Evolutionary conservation across 1,140 invertebrate species (phyloP), one percentile per base, ranked within the genome.

Genomic region (Ceratina calcarata): DNA sequence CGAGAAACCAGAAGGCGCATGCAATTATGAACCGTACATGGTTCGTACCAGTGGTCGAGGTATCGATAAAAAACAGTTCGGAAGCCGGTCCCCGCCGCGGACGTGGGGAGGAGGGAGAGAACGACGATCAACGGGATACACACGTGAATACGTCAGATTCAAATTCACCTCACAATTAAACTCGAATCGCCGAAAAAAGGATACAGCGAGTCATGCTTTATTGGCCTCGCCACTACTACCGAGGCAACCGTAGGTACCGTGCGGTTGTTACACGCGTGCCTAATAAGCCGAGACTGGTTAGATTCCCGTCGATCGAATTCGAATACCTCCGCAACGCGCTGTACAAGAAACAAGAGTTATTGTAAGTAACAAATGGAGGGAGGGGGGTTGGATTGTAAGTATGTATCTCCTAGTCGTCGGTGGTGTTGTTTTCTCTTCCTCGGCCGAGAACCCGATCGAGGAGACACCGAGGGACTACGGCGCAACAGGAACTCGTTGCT

Each of bases 261-360:
- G 64, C 45, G 55, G 37, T 45, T 45, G 37, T 45, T 13, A 37
- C 37, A 12, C 71, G 74, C 74, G 74, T 69, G 66, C 74, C 74
- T 78, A 81, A 78, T 78, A 81, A 81, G 73, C 70, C 65, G 61
- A 78, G 79, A 81, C 79, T 78, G 79, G 79, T 78, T 78, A 76
- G 72, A 80, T 75, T 53, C 74, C 57, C 74, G 67, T 78, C 79
- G 79, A 81, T 81, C 79, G 79, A 78, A 81, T 78, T 81, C 79
- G 79, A 78, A 81, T 77, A 60, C 71, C 67, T 60, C 18, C 61
- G 57, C 7, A 51, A 53, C 73, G 51, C 57, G 73, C 53, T 51
- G 66, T 49, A 53, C 66, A 81, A 81, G 79, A 81, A 81, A 81
- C 74, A 70, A 81, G 79, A 81, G 79, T 81, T 81, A 81, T 81